Base-by-base conservation (phyloP, 2,888 invertebrate species). In the Syritta pipiens region DNA sequence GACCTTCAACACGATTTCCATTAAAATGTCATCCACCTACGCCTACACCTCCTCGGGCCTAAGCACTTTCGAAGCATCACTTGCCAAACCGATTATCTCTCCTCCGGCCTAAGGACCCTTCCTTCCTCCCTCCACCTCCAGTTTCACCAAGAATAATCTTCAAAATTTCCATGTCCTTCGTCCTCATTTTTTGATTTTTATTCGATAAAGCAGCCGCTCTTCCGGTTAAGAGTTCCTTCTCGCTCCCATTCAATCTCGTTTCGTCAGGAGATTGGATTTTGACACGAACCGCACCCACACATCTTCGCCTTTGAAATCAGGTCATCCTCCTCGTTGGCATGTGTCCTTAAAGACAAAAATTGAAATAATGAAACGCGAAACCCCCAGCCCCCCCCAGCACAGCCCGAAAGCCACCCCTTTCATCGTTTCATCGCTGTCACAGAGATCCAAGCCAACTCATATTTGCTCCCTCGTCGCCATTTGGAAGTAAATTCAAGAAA, bases 401-500 rank as follows among this genome's bases (percentile, higher is more conserved):
- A 32, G 6, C n/a, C n/a, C n/a, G n/a, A n/a, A n/a, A n/a, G n/a
- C n/a, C n/a, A n/a, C n/a, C n/a, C n/a, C n/a, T n/a, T n/a, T n/a
- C n/a, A n/a, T n/a, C n/a, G n/a, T n/a, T n/a, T n/a, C n/a, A n/a
- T n/a, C n/a, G n/a, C n/a, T n/a, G n/a, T n/a, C n/a, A n/a, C n/a
- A n/a, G n/a, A n/a, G n/a, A n/a, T n/a, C n/a, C 14, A 22, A n/a
- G 37, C 49, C 24, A 17, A 59, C 24, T 30, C 24, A 28, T 68
- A 55, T 75, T 75, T 55, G 53, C 46, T 37, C 51, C 30, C 26
- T 68, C 46, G 26, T 35, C 62, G 68, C 60, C 62, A 32, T 57
- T 69, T 69, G 28, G 44, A 63, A 76, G 62, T 76, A 69, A 76
- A 69, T 69, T 49, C 57, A 76, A 69, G 19, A 63, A 62, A 62